Percentiles rank a stretch among this genome's conserved stretches.
Conservation (phyloP, 2,888 invertebrate species). For the Agonopterix subpropinquella region DNA sequence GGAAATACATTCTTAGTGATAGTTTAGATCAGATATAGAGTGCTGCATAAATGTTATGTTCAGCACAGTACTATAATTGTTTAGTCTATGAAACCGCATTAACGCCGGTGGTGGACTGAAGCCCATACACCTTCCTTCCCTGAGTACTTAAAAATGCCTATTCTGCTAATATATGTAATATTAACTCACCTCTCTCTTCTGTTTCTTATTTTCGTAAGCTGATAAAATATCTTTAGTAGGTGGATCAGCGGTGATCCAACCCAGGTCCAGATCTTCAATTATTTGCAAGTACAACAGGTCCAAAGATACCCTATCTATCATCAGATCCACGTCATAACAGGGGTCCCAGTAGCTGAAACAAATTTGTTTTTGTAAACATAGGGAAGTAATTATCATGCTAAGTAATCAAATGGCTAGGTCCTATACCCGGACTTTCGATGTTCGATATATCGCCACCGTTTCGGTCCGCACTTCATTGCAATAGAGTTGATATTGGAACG, state of each 20-base stretch:
- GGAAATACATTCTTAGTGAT: too few relatives aligned
- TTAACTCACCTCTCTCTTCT: conserved; percentile 84
- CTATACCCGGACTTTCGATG: too few relatives aligned
- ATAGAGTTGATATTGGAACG: too few relatives aligned
- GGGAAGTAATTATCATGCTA: neutral
- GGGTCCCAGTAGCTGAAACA: conserved; percentile 90
- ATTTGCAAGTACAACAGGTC: conserved; percentile 93
- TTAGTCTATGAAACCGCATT: too few relatives aligned
- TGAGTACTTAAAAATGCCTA: too few relatives aligned
- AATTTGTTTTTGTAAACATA: neutral
- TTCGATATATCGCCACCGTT: too few relatives aligned
- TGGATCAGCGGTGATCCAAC: conserved; percentile 87
- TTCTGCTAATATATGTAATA: neutral
- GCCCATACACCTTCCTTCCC: too few relatives aligned
- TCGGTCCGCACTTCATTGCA: too few relatives aligned
- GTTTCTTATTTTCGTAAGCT: conserved; percentile 83
- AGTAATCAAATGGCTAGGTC: neutral
- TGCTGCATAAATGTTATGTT: neutral
- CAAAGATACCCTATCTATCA: conserved; percentile 87
- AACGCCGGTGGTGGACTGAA: too few relatives aligned
- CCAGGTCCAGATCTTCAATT: conserved; percentile 88
- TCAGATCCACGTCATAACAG: conserved; percentile 86
- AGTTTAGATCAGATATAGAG: too few relatives aligned
- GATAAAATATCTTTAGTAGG: conserved; percentile 82
- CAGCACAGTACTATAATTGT: too few relatives aligned